Base-by-base conservation (phyloP, 2,888 invertebrate species). In the Ariolimax columbianus region DNA sequence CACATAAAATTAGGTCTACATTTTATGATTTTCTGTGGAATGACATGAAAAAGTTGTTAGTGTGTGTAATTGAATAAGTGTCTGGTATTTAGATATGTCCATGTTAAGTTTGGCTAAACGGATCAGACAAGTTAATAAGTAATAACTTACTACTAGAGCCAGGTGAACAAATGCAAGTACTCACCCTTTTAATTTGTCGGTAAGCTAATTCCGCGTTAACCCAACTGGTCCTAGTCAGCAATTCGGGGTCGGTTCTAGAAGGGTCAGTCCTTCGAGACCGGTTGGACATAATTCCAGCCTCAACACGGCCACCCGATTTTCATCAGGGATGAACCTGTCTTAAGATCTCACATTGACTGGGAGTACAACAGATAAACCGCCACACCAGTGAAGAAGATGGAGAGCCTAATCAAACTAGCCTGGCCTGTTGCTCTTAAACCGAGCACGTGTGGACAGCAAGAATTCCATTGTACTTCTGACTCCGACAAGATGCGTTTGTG, bases 141-240 rank as follows among this genome's bases (percentile, higher is more conserved):
- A n/a, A n/a, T n/a, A n/a, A n/a, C n/a, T n/a, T n/a, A n/a, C n/a
- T n/a, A n/a, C n/a, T n/a, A n/a, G n/a, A n/a, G n/a, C n/a, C n/a
- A n/a, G n/a, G n/a, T n/a, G n/a, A n/a, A n/a, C n/a, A n/a, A n/a
- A n/a, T n/a, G n/a, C n/a, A n/a, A 7, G 77, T 84, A 87, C 95
- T 95, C 96, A 99, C 99, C 97, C 98, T 98, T 95, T 97, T 97
- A 94, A 99, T 97, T 95, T 98, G 98, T 95, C 97, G 96, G 95
- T 98, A 96, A 91, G 98, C 98, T 94, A 97, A 95, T 93, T 97
- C 96, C 90, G 99, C 98, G 95, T 99, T 98, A 92, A 97, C 97
- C 98, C 98, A 99, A 95, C 98, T 98, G 92, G 99, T 97, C 95
- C 98, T 96, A 94, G 97, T 97, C 95, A 97, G 97, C 92, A 98